Evolutionary conservation across 2,888 invertebrate species (phyloP).

Genomic region (Caenorhabditis sp.): DNA sequence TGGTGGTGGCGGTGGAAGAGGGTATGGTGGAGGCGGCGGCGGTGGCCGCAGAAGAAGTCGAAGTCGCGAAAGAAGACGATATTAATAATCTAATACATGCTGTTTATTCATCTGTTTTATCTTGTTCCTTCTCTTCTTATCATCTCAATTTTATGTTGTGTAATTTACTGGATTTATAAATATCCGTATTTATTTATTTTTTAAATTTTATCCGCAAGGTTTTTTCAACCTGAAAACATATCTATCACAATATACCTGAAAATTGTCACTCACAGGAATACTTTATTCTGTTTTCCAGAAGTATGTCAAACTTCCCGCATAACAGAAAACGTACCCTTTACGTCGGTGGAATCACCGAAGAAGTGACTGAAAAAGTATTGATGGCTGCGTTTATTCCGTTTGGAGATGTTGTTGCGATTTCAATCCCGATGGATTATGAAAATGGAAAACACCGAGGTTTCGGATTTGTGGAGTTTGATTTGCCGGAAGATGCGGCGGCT

Average conservation of each 20-base stretch:
- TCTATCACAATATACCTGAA: no score
- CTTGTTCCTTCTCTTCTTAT: constrained; percentile 3
- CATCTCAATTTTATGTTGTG: not conserved
- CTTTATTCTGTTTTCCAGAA: not conserved
- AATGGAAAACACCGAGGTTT: constrained; percentile 73
- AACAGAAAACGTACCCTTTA: constrained; percentile 71
- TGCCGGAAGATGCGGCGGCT: constrained; percentile 94
- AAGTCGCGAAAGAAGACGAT: constrained; percentile 36
- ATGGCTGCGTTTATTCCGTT: constrained; percentile 98
- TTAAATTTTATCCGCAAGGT: not conserved
- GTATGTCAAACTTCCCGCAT: constrained; percentile 68
- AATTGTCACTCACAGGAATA: no score
- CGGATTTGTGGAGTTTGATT: constrained; percentile 92
- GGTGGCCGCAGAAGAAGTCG: constrained; percentile 27
- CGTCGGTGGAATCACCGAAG: constrained; percentile 77
- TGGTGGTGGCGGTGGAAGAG: constrained; percentile 15
- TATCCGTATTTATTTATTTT: not conserved
- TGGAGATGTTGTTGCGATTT: constrained; percentile 96
- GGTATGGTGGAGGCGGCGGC: constrained; percentile 35
- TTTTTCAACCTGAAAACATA: no score
- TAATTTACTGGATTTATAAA: not conserved
- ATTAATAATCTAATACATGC: constrained; percentile 12
- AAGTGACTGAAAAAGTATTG: constrained; percentile 89
- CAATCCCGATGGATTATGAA: constrained; percentile 97
- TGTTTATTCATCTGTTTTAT: not conserved